Percentiles rank a stretch among this genome's conserved stretches.
Evolutionary conservation across 2,797 vertebrate genomes (phyloP).

Genomic region (Rhinoraja longicauda): DNA sequence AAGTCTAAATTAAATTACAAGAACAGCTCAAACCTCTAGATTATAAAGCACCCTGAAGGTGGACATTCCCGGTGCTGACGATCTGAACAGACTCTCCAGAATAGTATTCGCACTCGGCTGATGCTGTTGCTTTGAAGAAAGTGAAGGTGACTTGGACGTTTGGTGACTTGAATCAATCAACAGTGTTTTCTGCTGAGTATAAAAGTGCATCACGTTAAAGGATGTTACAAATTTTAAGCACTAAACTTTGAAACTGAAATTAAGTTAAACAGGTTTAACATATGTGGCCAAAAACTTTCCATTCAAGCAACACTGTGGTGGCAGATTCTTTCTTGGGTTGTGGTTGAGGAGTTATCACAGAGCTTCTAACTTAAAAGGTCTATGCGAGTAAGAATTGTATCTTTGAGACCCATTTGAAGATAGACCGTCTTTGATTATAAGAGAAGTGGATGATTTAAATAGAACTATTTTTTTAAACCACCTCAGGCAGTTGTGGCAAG

Average conservation of each 20-base stretch:
- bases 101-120: conserved; percentile 86
- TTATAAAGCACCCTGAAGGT: conserved; percentile 97
- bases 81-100: conserved; percentile 88
- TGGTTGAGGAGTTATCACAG: not conserved
- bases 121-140: conserved; percentile 90
- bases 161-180: conserved; percentile 77
- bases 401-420: not conserved
- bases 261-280: not conserved
- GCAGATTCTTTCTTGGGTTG: not conserved
- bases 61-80: conserved; percentile 96
- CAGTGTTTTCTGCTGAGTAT: conserved; percentile 76
- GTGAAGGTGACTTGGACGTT: conserved; percentile 88
- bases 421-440: not conserved
- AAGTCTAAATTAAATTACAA: not conserved
- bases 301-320: not conserved
- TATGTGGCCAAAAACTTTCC: not conserved
- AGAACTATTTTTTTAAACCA: not conserved
- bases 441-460: not conserved
- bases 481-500: not conserved
- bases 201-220: conserved; percentile 26
- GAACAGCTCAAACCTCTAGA: conserved; percentile 70
- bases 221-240: too few relatives aligned
- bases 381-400: not conserved
- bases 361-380: not conserved
- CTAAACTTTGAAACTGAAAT: too few relatives aligned